Conservation (phyloP, 2,797 vertebrate species). For the Varecia variegata region DNA sequence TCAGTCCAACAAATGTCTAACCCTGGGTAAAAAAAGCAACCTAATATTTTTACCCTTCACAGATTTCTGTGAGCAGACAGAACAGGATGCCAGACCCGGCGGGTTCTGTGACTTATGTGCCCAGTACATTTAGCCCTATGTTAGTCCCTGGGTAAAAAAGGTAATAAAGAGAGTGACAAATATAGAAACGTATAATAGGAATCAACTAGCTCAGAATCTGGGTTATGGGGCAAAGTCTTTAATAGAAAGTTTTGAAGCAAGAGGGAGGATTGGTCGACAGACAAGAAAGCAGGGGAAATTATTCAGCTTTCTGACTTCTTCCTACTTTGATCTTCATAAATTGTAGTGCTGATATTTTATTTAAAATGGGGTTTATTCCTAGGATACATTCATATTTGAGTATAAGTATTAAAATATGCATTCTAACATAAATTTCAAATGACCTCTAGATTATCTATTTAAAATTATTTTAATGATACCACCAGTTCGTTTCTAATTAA, state of each 20-base stretch:
- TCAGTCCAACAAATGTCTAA: background rate
- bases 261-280: background rate
- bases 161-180: background rate
- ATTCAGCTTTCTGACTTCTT: background rate
- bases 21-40: background rate
- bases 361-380: background rate
- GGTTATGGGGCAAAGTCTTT: background rate
- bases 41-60: background rate
- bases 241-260: background rate
- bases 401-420: slow-evolving; percentile 27
- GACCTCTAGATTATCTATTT: background rate
- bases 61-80: background rate
- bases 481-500: slow-evolving; percentile 47
- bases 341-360: background rate
- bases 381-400: background rate
- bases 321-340: slow-evolving; percentile 4
- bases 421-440: slow-evolving; percentile 48
- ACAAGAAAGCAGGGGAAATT: background rate
- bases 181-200: background rate
- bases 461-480: slow-evolving; percentile 37
- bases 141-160: background rate
- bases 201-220: background rate
- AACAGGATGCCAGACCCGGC: background rate
- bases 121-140: background rate
- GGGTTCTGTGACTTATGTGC: background rate